Evolutionary conservation across 2,797 vertebrate species (phyloP).

Genomic region (Bryconaethiops microstoma): DNA sequence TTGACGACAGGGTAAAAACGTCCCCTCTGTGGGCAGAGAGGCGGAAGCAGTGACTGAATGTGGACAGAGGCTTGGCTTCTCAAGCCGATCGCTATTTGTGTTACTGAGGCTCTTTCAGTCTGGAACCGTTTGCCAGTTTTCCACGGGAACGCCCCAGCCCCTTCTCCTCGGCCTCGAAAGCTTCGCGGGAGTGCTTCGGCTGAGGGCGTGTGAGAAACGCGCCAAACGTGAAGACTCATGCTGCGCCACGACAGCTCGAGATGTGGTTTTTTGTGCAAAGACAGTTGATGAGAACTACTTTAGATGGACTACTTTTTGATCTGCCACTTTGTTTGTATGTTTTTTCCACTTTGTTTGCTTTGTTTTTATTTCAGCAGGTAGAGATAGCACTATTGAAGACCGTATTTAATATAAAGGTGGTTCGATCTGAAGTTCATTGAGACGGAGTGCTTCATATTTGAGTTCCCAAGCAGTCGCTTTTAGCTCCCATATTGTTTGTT

Average conservation of each 20-base stretch:
- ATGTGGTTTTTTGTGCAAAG: slow-evolving; percentile 51
- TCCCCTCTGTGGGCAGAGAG: slow-evolving; percentile 58
- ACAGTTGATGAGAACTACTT: slow-evolving; percentile 55
- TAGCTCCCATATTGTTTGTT: slow-evolving; percentile 39
- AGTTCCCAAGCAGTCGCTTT: not conserved
- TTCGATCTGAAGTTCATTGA: slow-evolving; percentile 52
- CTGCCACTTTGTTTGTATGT: slow-evolving; percentile 29
- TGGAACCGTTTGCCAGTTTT: slow-evolving; percentile 60
- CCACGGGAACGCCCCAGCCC: slow-evolving; percentile 49
- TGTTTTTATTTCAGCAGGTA: slow-evolving; percentile 54
- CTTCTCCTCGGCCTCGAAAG: slow-evolving; percentile 40
- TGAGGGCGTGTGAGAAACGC: slow-evolving; percentile 26
- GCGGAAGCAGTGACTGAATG: slow-evolving; percentile 51
- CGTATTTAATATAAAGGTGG: slow-evolving; percentile 62
- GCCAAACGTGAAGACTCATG: slow-evolving; percentile 22
- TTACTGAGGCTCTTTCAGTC: slow-evolving; percentile 35
- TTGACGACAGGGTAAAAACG: slow-evolving; percentile 79
- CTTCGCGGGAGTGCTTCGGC: slow-evolving; percentile 9
- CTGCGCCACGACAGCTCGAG: slow-evolving; percentile 42
- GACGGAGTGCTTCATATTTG: slow-evolving; percentile 1
- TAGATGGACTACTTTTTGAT: slow-evolving; percentile 60
- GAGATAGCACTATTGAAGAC: slow-evolving; percentile 65
- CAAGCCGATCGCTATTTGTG: slow-evolving; percentile 17
- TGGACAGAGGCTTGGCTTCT: slow-evolving; percentile 52
- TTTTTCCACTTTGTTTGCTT: slow-evolving; percentile 19